These are phyloP conservation scores for Phylloscopus trochilus DNA, from an alignment of 2,113 vertebrate species.

Conservation along the genomic window DNA sequence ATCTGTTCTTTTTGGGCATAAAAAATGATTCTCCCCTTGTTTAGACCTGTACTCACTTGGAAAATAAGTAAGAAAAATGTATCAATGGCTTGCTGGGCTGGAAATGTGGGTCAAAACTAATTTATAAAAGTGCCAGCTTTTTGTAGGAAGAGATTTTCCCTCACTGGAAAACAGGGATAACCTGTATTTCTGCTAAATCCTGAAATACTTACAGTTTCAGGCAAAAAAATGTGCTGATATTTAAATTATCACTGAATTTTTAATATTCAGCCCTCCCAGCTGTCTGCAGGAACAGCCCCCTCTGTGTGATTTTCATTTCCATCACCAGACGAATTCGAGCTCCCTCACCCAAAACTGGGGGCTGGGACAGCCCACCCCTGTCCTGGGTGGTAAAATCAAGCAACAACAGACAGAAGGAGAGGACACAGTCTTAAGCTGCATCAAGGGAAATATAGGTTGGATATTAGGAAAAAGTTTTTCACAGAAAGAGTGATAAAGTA, in stretches of 20 bases:
- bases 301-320: fast-evolving
- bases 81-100: not conserved
- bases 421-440: no score
- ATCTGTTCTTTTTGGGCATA: not conserved
- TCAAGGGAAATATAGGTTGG: no score
- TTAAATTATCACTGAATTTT: not conserved
- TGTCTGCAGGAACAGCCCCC: not conserved
- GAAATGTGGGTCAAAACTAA: not conserved
- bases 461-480: no score
- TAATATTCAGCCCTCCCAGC: not conserved
- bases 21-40: not conserved
- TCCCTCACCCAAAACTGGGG: not conserved
- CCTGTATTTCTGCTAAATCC: not conserved
- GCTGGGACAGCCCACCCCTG: not conserved
- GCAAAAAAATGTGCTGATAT: not conserved
- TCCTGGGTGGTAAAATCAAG: not conserved
- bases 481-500: no score
- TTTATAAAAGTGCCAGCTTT: not conserved
- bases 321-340: not conserved
- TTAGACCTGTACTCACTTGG: not conserved
- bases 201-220: not conserved
- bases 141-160: not conserved
- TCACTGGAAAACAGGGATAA: not conserved
- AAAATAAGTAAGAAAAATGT: not conserved
- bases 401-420: no score